These are phyloP conservation scores for Mobula hypostoma DNA, from an alignment of 2,113 vertebrate species.

Conservation along the genomic window DNA sequence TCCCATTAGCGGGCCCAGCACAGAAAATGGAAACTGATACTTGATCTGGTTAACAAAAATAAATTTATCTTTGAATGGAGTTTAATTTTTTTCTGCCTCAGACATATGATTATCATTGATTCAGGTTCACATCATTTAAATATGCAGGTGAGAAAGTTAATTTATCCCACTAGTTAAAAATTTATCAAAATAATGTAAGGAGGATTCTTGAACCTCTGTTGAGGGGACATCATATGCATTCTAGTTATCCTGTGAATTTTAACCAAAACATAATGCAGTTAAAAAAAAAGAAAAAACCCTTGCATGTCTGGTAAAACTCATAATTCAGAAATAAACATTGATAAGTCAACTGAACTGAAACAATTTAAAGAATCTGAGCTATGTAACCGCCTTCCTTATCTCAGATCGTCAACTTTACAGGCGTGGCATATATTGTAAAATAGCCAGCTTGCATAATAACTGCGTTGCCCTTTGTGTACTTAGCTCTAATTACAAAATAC, in stretches of 20 bases:
- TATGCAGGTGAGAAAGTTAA: no score
- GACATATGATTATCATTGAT: not conserved
- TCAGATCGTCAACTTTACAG: not conserved
- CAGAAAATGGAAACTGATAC: not conserved
- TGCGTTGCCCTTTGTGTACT: no score
- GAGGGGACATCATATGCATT: not conserved
- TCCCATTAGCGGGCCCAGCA: not conserved
- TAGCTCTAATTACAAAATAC: not conserved
- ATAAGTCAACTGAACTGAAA: not conserved
- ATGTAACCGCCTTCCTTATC: conserved; percentile 12
- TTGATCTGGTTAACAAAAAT: not conserved
- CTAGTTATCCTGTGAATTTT: not conserved
- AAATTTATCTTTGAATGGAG: not conserved
- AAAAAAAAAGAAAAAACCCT: not conserved
- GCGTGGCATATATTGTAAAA: not conserved
- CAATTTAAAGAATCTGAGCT: conserved; percentile 13
- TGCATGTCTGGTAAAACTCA: not conserved
- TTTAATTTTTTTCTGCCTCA: not conserved
- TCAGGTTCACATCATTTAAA: not conserved
- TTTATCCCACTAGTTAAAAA: not conserved
- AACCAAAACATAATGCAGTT: no score
- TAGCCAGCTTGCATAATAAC: no score
- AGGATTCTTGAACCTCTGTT: not conserved
- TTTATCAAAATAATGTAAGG: not conserved
- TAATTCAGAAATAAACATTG: not conserved